phyloP scores from a whole-genome alignment of 2,888 invertebrate genomes.

The Caenorhabditis auriculariae region DNA sequence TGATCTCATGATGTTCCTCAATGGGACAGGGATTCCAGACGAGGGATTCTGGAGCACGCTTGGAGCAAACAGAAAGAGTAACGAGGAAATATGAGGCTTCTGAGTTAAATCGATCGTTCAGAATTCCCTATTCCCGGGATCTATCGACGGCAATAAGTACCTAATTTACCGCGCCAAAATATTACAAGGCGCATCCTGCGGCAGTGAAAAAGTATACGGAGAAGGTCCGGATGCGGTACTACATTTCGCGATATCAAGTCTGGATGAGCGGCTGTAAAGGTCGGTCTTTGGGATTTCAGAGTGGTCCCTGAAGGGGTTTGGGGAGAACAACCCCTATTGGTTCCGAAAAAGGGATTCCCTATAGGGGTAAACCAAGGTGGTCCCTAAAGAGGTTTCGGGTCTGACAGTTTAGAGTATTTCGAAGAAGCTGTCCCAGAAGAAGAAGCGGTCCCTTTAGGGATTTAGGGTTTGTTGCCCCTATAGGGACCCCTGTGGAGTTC shows the following conservation, averaged over 20 bases:
- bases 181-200: too few relatives aligned
- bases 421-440: too few relatives aligned
- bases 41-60: conserved; percentile 39
- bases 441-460: too few relatives aligned
- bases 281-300: conserved; percentile 2
- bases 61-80: conserved; percentile 15
- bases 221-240: conserved; percentile 7
- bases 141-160: conserved; percentile 9
- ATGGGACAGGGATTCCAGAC: conserved; percentile 27
- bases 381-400: too few relatives aligned
- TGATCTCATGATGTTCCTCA: conserved; percentile 21
- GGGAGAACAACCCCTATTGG: conserved; percentile 5
- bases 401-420: too few relatives aligned
- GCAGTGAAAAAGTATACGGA: neutral
- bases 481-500: too few relatives aligned
- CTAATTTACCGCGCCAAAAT: conserved; percentile 1
- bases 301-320: neutral
- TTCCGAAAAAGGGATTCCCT: too few relatives aligned
- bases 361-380: too few relatives aligned
- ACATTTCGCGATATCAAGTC: conserved; percentile 29
- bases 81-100: neutral
- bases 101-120: conserved; percentile 4
- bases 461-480: too few relatives aligned
- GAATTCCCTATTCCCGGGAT: conserved; percentile 17
- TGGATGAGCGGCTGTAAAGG: conserved; percentile 1